Evolutionary conservation across 2,888 invertebrate genomes (phyloP).

Genomic region (Ophion costatus): DNA sequence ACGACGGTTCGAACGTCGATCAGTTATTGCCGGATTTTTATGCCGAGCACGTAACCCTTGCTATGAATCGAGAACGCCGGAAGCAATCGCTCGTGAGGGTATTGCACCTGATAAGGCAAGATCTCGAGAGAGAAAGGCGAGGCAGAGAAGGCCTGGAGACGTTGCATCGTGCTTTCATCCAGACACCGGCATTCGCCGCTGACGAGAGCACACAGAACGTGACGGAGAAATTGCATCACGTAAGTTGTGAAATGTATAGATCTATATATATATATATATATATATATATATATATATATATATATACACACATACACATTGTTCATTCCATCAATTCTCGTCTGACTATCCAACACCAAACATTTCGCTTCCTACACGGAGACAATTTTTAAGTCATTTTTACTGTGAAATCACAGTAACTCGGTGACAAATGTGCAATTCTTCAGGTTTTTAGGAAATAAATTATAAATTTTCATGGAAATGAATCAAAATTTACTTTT

Average conservation of each 20-base stretch:
- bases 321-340: constrained; percentile 3
- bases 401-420: no score
- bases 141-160: constrained; percentile 96
- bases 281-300: constrained; percentile 31
- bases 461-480: no score
- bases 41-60: constrained; percentile 96
- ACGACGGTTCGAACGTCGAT: constrained; percentile 89
- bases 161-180: constrained; percentile 93
- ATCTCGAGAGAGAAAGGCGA: constrained; percentile 94
- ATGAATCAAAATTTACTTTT: no score
- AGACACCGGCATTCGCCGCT: constrained; percentile 93
- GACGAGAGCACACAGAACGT: constrained; percentile 96
- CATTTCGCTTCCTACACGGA: not conserved
- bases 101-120: constrained; percentile 93
- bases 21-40: constrained; percentile 97
- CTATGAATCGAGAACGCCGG: constrained; percentile 95
- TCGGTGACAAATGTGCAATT: no score
- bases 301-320: not conserved
- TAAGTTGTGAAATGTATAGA: constrained; percentile 83
- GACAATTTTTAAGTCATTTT: no score
- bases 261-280: constrained; percentile 19
- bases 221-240: constrained; percentile 95
- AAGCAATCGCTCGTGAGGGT: constrained; percentile 94
- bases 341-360: constrained; percentile 3
- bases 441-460: no score